Base-by-base conservation (phyloP, 2,797 vertebrate genomes). In the Tiaroga cobitis region DNA sequence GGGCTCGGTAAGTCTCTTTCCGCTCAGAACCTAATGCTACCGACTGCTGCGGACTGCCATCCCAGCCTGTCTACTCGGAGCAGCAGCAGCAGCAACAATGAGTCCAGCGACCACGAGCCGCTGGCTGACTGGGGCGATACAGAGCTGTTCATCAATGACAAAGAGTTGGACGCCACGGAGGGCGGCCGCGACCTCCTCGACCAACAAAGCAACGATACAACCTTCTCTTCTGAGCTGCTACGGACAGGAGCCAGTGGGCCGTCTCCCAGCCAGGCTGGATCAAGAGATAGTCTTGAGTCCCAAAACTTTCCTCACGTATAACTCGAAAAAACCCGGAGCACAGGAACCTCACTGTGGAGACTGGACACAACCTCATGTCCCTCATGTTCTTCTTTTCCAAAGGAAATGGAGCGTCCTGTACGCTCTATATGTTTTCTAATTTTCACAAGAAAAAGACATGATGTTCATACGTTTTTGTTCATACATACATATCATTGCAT, bases 141-240 rank as follows among this genome's bases (percentile, higher is more conserved):
- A 81, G 96, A 96, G 94, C 95, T 98, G 89, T 97, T 99, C 94
- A 96, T 98, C 93, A 96, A 94, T 37, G 97, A 98, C 89, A 95
- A 97, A 94, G 97, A 98, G 90, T 89, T 95, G 88, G 95, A 92
- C 91, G 85, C 94, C 95, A 88, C 91, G 88, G 73, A 95, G 93
- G 89, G 94, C 93, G 92, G 95, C 94, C 95, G 95, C 49, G 94
- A 96, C 92, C 94, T 95, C 90, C 90, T 95, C 88, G 94, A 95
- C 5, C 94, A 93, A 90, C 95, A 93, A 0, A 91, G 93, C 87
- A 92, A 91, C 90, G 95, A 96, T 90, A 87, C 94, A 59, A 87
- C 91, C 89, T 94, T 95, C 91, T 93, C 94, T n/a, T 90, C 95
- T 43, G 95, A 96, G 92, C 96, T 96, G 91, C 93, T 96, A 92